Evolutionary conservation across 2,797 vertebrate species (phyloP).

Genomic region (Centropyge bicolor): DNA sequence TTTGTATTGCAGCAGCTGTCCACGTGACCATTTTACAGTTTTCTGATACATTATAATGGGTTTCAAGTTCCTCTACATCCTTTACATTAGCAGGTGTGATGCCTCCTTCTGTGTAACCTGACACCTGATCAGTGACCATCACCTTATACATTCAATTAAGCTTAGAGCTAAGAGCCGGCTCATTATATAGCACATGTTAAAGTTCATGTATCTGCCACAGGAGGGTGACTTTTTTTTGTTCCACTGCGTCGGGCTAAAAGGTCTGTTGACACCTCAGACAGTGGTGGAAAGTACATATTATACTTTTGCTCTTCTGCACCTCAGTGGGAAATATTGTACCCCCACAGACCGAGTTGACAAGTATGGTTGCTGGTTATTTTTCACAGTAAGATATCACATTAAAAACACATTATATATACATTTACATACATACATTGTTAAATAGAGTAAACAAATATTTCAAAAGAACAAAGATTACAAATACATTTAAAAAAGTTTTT

Average conservation of each 20-base stretch:
- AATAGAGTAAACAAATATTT: not conserved
- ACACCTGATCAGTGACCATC: conserved; percentile 38
- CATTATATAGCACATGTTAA: conserved; percentile 45
- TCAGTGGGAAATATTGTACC: not conserved
- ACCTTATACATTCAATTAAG: conserved; percentile 68
- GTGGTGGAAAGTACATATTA: not conserved
- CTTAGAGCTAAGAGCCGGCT: conserved; percentile 49
- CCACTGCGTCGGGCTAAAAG: not conserved
- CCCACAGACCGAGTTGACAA: not conserved
- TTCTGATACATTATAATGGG: not conserved
- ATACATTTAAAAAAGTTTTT: not conserved
- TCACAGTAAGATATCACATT: not conserved
- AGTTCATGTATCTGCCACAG: conserved; percentile 31
- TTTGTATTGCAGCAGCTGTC: conserved; percentile 20
- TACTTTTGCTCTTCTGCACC: not conserved
- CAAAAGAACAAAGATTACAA: not conserved
- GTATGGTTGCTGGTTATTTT: not conserved
- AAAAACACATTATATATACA: no score
- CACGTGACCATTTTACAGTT: conserved; percentile 9
- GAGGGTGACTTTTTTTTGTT: conserved; percentile 18
- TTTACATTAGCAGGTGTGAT: conserved; percentile 52
- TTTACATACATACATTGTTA: no score
- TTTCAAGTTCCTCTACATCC: conserved; percentile 23
- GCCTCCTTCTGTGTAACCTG: conserved; percentile 49
- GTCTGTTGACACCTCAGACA: not conserved